These are phyloP conservation scores for Campoletis raptor DNA, from an alignment of 2,888 invertebrate genomes.

Conservation along the genomic window DNA sequence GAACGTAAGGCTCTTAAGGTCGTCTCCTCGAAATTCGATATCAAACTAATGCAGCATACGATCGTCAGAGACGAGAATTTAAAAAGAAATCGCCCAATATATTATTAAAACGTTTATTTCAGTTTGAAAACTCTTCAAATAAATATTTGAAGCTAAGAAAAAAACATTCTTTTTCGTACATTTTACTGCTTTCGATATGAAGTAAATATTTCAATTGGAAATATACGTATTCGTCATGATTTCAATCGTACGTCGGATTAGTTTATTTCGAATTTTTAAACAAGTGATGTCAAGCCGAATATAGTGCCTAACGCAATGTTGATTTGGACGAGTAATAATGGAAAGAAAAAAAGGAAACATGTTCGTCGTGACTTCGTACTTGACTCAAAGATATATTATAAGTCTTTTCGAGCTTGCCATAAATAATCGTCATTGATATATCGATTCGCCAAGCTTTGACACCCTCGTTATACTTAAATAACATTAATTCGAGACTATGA, in stretches of 20 bases:
- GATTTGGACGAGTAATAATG: conserved; percentile 18
- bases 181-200: neutral
- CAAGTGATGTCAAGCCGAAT: conserved; percentile 24
- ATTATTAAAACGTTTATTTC: neutral
- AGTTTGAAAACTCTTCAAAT: neutral
- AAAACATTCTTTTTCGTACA: neutral
- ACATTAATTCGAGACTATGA: conserved; percentile 34
- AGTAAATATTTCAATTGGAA: too few relatives aligned
- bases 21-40: neutral
- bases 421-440: conserved; percentile 42
- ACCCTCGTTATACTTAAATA: conserved; percentile 23
- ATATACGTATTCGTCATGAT: neutral
- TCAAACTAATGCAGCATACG: neutral
- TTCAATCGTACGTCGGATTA: neutral
- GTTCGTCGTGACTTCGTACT: conserved; percentile 46
- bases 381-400: conserved; percentile 53
- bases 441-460: conserved; percentile 34
- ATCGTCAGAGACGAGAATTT: neutral
- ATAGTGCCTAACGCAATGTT: conserved; percentile 43
- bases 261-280: neutral
- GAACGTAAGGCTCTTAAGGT: neutral
- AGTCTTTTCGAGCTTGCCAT: conserved; percentile 58
- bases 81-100: neutral
- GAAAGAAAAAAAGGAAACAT: conserved; percentile 2
- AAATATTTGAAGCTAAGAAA: neutral